A percentile compares a stretch with the other conserved stretches of the same genome.
Evolutionary conservation across 2,797 vertebrate genomes (phyloP).

Genomic region (Falco berigora): DNA sequence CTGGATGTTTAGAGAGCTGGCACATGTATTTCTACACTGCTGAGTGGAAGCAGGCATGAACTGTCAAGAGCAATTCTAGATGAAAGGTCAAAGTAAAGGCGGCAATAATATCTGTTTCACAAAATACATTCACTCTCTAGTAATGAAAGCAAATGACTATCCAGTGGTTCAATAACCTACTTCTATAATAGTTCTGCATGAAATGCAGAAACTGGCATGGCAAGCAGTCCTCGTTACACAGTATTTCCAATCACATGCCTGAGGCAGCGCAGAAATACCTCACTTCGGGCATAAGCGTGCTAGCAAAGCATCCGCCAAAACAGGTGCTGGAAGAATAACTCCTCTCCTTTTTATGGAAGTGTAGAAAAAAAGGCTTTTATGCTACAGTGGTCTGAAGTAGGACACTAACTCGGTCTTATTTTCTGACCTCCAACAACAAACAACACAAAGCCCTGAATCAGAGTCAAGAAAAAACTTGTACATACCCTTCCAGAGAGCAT

Average conservation of each 20-base stretch:
- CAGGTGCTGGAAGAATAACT: constrained; percentile 29
- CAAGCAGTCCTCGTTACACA: background rate
- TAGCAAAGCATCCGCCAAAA: background rate
- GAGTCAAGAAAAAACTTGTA: background rate
- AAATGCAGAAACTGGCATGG: background rate
- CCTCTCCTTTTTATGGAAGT: constrained; percentile 18
- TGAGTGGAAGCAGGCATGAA: constrained; percentile 36
- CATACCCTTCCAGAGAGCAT: background rate
- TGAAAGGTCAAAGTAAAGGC: constrained; percentile 28
- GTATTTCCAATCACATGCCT: constrained; percentile 31
- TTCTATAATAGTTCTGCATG: background rate
- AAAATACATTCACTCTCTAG: background rate
- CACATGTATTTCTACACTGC: background rate
- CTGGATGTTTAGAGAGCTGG: background rate
- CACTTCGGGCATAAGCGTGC: background rate
- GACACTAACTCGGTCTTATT: background rate
- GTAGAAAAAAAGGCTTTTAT: background rate
- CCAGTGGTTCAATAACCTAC: background rate
- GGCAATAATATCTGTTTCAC: background rate
- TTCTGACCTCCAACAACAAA: background rate
- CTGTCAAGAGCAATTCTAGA: constrained; percentile 25
- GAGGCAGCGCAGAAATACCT: background rate
- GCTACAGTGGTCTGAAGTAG: background rate
- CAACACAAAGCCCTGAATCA: background rate
- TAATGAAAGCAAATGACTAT: background rate